These are phyloP conservation scores for Psittacara wagleri DNA, from an alignment of 2,113 vertebrate species.

Conservation along the genomic window DNA sequence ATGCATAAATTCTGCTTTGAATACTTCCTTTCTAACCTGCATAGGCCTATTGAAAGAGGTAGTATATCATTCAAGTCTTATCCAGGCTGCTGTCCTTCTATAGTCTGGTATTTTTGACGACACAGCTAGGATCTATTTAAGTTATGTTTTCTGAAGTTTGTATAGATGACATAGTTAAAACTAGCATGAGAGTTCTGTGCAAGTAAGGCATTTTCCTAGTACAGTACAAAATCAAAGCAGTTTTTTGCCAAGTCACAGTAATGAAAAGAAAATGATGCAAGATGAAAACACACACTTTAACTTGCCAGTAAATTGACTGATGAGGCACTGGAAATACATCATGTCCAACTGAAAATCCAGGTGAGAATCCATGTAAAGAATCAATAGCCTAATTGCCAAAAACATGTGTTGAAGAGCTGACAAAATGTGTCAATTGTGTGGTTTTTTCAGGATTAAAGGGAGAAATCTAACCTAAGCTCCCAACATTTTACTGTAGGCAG, in stretches of 20 bases:
- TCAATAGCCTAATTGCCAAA: background rate
- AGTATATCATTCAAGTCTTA: background rate
- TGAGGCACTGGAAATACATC: background rate
- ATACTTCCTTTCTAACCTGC: background rate
- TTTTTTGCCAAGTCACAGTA: background rate
- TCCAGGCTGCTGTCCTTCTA: background rate
- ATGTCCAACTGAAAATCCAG: background rate
- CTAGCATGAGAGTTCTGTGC: background rate
- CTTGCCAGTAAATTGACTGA: background rate
- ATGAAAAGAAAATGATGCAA: background rate
- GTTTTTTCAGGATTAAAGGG: background rate
- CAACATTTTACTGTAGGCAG: background rate
- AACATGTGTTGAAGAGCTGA: background rate
- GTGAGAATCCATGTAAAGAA: background rate
- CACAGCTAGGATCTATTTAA: background rate
- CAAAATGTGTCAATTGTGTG: background rate
- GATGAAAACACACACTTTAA: background rate
- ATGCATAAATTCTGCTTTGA: background rate
- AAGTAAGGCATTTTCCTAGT: background rate
- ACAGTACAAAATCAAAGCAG: background rate
- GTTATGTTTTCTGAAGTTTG: background rate
- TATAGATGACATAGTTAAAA: background rate
- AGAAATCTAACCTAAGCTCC: background rate
- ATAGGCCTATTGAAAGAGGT: background rate
- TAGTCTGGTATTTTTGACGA: background rate